These are phyloP conservation scores for Xiphorhynchus erythropygius DNA, from an alignment of 2,797 vertebrate species.

Conservation along the genomic window DNA sequence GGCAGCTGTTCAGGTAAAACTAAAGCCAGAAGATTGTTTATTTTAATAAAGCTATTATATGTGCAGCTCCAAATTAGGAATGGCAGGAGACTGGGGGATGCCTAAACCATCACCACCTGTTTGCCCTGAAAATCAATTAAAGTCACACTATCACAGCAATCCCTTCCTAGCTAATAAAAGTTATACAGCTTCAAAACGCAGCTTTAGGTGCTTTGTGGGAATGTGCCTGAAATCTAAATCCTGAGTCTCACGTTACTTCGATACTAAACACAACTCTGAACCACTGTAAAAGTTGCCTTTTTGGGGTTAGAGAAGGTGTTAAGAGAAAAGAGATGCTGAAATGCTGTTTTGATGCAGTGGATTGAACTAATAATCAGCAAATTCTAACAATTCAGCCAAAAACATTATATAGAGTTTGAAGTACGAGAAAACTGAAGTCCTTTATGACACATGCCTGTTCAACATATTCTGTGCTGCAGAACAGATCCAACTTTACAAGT, in stretches of 20 bases:
- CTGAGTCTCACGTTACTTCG: slow-evolving; percentile 20
- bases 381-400: slow-evolving; percentile 59
- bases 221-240: slow-evolving; percentile 61
- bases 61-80: slow-evolving; percentile 64
- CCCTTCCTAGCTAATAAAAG: slow-evolving; percentile 71
- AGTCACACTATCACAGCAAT: slow-evolving; percentile 67
- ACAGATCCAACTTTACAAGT: slow-evolving; percentile 79
- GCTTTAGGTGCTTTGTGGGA: slow-evolving; percentile 36
- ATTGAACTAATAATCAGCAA: slow-evolving; percentile 42
- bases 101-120: slow-evolving; percentile 74
- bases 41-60: slow-evolving; percentile 75
- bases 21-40: slow-evolving; percentile 67
- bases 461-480: slow-evolving; percentile 71
- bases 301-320: not conserved
- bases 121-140: slow-evolving; percentile 77
- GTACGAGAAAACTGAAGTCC: slow-evolving; percentile 49
- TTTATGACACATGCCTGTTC: slow-evolving; percentile 67
- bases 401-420: slow-evolving; percentile 17
- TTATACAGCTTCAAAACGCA: slow-evolving; percentile 45
- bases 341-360: not conserved
- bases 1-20: slow-evolving; percentile 72
- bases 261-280: slow-evolving; percentile 14
- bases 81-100: slow-evolving; percentile 61
- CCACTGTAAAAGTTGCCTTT: slow-evolving; percentile 11
- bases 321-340: not conserved